Percentiles rank a stretch among this genome's conserved stretches.
phyloP scores from a whole-genome alignment of 2,888 invertebrate species.

The Drosophila mercatorum region DNA sequence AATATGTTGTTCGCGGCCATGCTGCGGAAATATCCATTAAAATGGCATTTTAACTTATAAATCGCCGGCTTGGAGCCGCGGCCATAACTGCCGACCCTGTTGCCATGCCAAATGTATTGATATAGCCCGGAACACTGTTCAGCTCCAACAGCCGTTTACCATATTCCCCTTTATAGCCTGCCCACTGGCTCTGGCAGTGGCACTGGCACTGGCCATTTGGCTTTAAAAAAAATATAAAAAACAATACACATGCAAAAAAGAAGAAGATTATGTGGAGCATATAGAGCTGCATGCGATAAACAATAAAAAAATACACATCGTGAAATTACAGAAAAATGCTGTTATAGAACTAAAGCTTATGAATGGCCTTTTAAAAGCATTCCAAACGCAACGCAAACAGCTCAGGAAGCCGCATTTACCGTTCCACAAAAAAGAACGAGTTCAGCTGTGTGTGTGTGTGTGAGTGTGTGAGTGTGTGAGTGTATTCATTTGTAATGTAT shows the following conservation, averaged over 20 bases:
- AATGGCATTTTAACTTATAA: conserved; percentile 77
- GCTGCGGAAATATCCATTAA: conserved; percentile 78
- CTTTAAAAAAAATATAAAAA: conserved; percentile 50
- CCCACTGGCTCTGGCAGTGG: conserved; percentile 38
- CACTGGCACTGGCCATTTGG: conserved; percentile 54
- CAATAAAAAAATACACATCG: conserved; percentile 41
- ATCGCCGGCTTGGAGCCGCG: conserved; percentile 56
- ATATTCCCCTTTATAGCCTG: conserved; percentile 46
- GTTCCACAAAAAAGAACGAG: conserved; percentile 23
- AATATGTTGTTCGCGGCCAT: conserved; percentile 59
- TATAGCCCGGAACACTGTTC: conserved; percentile 10
- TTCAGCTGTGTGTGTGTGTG: conserved; percentile 4
- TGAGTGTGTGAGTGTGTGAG: neutral
- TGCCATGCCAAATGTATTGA: conserved; percentile 28
- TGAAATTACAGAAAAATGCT: conserved; percentile 60
- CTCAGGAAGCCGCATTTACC: conserved; percentile 49
- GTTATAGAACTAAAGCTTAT: conserved; percentile 67
- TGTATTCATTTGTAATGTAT: conserved; percentile 1
- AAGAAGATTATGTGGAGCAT: conserved; percentile 2
- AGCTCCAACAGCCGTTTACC: conserved; percentile 35
- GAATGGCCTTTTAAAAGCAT: conserved; percentile 73
- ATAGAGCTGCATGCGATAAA: conserved; percentile 42
- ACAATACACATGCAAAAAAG: conserved; percentile 10
- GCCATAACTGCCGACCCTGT: conserved; percentile 30
- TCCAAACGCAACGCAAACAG: conserved; percentile 60